These are phyloP conservation scores for Lasioglossum oenotherae DNA, from an alignment of 2,888 invertebrate species.

Conservation along the genomic window DNA sequence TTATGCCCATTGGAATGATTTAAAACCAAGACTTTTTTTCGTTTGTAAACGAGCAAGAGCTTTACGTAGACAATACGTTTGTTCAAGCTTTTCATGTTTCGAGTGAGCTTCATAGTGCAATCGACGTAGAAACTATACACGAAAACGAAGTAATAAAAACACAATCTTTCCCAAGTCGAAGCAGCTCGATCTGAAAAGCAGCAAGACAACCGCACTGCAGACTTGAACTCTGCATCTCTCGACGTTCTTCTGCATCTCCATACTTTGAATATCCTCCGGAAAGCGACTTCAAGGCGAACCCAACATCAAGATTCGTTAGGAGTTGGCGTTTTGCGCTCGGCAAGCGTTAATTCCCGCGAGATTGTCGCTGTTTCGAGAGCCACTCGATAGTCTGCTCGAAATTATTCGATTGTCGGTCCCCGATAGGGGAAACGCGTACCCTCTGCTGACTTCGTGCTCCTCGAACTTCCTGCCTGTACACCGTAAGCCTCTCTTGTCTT, in stretches of 20 bases:
- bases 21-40: no score
- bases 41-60: no score
- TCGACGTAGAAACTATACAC: no score
- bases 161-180: not conserved
- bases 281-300: not conserved
- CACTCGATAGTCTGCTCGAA: not conserved
- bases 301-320: not conserved
- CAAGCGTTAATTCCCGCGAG: constrained; percentile 15
- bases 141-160: no score
- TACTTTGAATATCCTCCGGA: not conserved
- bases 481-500: not conserved
- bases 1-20: not conserved
- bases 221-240: not conserved
- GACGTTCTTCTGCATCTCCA: not conserved
- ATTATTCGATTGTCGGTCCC: constrained; percentile 13
- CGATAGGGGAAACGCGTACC: not conserved
- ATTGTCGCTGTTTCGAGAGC: not conserved
- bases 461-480: not conserved
- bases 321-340: not conserved
- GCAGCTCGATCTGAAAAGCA: not conserved
- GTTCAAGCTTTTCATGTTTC: no score
- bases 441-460: constrained; percentile 11
- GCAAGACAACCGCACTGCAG: not conserved
- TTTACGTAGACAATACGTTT: no score
- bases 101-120: no score